Evolutionary conservation across 1,140 invertebrate species (phyloP).

Genomic region (Eufriesea mexicana): DNA sequence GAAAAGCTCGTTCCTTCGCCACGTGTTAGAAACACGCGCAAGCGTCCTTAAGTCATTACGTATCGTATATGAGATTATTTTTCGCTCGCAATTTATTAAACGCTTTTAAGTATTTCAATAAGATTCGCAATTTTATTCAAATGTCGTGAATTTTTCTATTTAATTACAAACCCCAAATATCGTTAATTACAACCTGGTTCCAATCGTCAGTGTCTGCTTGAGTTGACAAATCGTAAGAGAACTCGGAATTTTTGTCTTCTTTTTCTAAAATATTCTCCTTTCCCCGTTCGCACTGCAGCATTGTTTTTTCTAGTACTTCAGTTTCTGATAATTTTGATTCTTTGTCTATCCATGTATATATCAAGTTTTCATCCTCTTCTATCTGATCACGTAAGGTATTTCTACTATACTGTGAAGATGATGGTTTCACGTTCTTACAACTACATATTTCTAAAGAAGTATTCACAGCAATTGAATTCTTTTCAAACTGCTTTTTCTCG

Average conservation of each 20-base stretch:
- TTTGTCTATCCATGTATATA: neutral
- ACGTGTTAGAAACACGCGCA: slow-evolving; percentile 74
- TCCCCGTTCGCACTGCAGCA: neutral
- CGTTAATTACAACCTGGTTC: neutral
- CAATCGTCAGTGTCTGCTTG: neutral
- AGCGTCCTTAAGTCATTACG: slow-evolving; percentile 55
- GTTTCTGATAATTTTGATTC: slow-evolving; percentile 3
- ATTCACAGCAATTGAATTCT: slow-evolving; percentile 10
- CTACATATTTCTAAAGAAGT: slow-evolving; percentile 2
- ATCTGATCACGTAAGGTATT: neutral
- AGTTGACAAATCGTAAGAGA: too few relatives aligned
- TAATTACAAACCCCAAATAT: neutral
- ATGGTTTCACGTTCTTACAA: neutral
- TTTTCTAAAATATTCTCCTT: neutral
- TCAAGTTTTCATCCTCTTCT: neutral
- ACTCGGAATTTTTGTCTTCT: neutral
- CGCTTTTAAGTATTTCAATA: neutral
- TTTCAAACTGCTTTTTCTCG: neutral
- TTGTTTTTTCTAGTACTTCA: neutral
- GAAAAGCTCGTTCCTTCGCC: slow-evolving; percentile 68
- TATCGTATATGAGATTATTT: neutral
- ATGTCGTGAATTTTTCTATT: neutral
- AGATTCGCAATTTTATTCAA: neutral
- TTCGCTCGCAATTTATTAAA: neutral
- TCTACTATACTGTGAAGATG: neutral